phyloP scores from a whole-genome alignment of 2,113 vertebrate species.

The Alethe castanea region DNA sequence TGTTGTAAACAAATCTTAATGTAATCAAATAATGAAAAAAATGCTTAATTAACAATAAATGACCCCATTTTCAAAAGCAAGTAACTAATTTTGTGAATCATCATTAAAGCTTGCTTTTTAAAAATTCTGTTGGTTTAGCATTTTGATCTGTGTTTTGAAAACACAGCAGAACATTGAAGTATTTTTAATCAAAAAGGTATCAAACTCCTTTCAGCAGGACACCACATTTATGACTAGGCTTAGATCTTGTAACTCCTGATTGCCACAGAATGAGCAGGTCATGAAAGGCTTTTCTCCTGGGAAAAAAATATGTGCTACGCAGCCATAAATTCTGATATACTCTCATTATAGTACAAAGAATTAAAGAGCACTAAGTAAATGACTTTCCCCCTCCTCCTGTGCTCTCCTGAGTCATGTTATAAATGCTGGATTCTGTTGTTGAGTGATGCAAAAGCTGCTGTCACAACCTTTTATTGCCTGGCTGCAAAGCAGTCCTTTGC shows the following conservation, averaged over 20 bases:
- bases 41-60: constrained; percentile 43
- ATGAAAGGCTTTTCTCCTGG: constrained; percentile 60
- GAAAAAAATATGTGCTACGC: constrained; percentile 39
- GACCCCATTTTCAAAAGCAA: background rate
- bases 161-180: background rate
- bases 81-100: background rate
- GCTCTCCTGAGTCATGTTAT: constrained; percentile 48
- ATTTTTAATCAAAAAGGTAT: background rate
- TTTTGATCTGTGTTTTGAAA: constrained; percentile 10
- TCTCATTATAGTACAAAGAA: constrained; percentile 59
- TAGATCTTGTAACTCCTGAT: constrained; percentile 34
- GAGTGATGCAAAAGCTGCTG: constrained; percentile 66
- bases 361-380: constrained; percentile 57
- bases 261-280: constrained; percentile 27
- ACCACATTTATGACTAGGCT: background rate
- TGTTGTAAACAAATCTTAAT: constrained; percentile 56
- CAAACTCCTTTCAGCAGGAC: constrained; percentile 17
- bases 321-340: constrained; percentile 49
- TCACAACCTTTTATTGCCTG: constrained; percentile 57
- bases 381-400: background rate
- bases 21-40: constrained; percentile 58
- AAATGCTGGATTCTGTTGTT: constrained; percentile 48
- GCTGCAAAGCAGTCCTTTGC: constrained; percentile 58
- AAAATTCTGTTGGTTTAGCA: background rate
- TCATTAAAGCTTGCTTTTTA: background rate